These are phyloP conservation scores for Hyles vespertilio DNA, from an alignment of 1,140 invertebrate species.

Conservation along the genomic window DNA sequence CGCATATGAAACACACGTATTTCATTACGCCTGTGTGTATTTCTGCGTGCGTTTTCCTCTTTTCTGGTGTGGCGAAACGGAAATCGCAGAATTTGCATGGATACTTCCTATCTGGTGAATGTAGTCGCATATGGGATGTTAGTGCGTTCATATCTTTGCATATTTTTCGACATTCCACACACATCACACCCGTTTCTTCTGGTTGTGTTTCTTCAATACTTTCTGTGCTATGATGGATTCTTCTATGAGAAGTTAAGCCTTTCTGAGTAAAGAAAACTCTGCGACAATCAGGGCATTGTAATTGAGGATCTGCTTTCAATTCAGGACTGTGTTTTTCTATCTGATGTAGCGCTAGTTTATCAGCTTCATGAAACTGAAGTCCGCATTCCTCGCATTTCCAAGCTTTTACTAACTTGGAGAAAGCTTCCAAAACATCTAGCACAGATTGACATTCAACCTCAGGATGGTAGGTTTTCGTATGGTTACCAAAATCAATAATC, in stretches of 20 bases:
- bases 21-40: conserved; percentile 66
- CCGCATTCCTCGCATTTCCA: conserved; percentile 70
- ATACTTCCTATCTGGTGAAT: conserved; percentile 56
- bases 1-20: conserved; percentile 68
- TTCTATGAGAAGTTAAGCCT: conserved; percentile 53
- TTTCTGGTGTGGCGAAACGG: conserved; percentile 58
- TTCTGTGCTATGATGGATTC: conserved; percentile 53
- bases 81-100: conserved; percentile 69
- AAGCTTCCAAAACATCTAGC: conserved; percentile 61
- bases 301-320: conserved; percentile 44
- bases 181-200: conserved; percentile 49
- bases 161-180: conserved; percentile 62
- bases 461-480: conserved; percentile 56
- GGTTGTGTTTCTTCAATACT: conserved; percentile 37
- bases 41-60: conserved; percentile 54
- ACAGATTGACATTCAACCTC: conserved; percentile 60
- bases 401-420: conserved; percentile 56
- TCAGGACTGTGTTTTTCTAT: conserved; percentile 58
- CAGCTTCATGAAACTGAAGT: conserved; percentile 61
- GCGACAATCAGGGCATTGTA: conserved; percentile 57
- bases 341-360: conserved; percentile 61
- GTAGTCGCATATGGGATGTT: conserved; percentile 56
- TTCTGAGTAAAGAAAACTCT: conserved; percentile 60
- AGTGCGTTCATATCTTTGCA: conserved; percentile 58
- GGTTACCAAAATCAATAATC: conserved; percentile 61